These are phyloP conservation scores for Lepus oiostolus DNA, from an alignment of 2,797 vertebrate species.

Conservation along the genomic window DNA sequence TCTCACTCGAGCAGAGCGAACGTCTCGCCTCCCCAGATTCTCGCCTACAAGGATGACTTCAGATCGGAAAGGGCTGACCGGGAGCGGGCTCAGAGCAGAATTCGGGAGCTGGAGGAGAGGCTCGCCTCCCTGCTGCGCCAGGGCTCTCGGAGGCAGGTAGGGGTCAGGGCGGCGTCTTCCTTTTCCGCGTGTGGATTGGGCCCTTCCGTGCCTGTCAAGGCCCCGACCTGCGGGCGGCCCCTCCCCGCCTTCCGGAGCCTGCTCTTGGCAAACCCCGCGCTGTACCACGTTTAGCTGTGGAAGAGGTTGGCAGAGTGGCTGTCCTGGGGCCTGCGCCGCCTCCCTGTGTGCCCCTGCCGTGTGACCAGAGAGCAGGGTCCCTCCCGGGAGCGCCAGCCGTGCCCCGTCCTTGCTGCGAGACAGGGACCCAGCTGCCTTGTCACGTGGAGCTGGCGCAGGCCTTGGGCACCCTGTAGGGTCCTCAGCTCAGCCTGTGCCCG, in stretches of 20 bases:
- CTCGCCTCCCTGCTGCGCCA: conserved; percentile 90
- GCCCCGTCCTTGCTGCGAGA: background rate
- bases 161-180: background rate
- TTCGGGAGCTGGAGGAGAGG: conserved; percentile 93
- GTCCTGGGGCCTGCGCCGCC: no score
- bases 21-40: conserved; percentile 87
- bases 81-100: conserved; percentile 94
- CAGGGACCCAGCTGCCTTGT: background rate
- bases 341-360: background rate
- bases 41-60: conserved; percentile 96
- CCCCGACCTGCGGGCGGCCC: background rate
- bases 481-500: background rate
- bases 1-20: background rate
- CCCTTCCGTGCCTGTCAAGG: background rate
- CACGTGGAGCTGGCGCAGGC: background rate
- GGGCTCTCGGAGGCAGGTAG: conserved; percentile 91
- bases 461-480: background rate
- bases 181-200: background rate
- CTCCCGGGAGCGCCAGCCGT: rapidly evolving
- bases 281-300: background rate
- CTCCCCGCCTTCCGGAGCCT: background rate
- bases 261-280: rapidly evolving
- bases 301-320: background rate
- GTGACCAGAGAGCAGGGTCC: background rate
- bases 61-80: conserved; percentile 94